Percentiles rank a stretch among this genome's conserved stretches.
phyloP scores from a whole-genome alignment of 2,888 invertebrate genomes.

The Rhaphigaster nebulosa region DNA sequence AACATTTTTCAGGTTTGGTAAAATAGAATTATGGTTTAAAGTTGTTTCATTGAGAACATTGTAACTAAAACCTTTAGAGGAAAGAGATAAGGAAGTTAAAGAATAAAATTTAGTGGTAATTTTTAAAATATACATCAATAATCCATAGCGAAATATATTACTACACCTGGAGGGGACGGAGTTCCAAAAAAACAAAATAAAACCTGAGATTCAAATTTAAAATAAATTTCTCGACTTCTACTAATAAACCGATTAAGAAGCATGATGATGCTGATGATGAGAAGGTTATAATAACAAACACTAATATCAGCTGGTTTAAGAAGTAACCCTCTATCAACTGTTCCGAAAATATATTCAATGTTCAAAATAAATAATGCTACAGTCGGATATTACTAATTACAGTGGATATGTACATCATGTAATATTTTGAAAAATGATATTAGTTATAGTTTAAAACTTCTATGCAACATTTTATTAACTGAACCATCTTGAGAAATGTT shows the following conservation, averaged over 20 bases:
- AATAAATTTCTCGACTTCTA: background rate
- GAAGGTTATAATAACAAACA: conserved; percentile 19
- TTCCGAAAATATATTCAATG: background rate
- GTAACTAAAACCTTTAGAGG: background rate
- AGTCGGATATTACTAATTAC: background rate
- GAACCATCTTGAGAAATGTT: background rate
- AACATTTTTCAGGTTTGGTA: conserved; percentile 1
- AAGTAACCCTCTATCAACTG: background rate
- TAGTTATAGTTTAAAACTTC: background rate
- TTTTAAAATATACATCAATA: background rate
- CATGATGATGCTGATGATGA: background rate
- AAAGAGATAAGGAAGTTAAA: background rate
- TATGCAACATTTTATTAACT: background rate
- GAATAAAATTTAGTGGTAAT: background rate
- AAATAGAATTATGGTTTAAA: background rate
- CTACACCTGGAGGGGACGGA: background rate
- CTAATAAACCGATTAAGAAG: conserved; percentile 17
- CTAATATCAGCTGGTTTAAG: background rate
- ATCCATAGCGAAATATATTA: background rate
- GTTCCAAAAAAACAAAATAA: conserved; percentile 31
- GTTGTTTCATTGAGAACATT: background rate
- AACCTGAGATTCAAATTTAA: conserved; percentile 33
- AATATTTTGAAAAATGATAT: background rate
- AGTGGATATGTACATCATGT: background rate
- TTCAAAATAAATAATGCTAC: background rate